phyloP scores from a whole-genome alignment of 2,888 invertebrate genomes.

The Craniophora ligustri region DNA sequence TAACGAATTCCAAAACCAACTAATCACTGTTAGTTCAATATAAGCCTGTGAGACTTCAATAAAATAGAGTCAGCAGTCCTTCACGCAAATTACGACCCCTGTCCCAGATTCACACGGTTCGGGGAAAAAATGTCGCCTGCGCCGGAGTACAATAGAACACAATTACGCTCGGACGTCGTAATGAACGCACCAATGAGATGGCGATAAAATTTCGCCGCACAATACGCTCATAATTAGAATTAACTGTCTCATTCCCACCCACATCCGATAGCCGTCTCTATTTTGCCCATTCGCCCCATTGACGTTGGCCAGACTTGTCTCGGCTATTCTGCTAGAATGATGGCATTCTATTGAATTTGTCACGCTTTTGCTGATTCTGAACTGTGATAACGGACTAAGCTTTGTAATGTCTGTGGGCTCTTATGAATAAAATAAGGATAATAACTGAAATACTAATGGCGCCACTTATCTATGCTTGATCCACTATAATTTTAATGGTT shows the following conservation, averaged over 20 bases:
- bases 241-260: conserved; percentile 85
- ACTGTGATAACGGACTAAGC: conserved; percentile 37
- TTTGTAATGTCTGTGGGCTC: conserved; percentile 20
- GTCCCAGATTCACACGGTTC: conserved; percentile 81
- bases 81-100: conserved; percentile 71
- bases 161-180: conserved; percentile 76
- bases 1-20: neutral
- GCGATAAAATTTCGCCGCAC: conserved; percentile 86
- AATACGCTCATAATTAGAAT: conserved; percentile 87
- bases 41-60: conserved; percentile 24
- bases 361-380: conserved; percentile 37
- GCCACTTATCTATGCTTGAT: too few relatives aligned
- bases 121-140: conserved; percentile 74
- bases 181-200: conserved; percentile 86
- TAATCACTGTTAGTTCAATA: conserved; percentile 23
- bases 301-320: conserved; percentile 67
- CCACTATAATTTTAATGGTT: too few relatives aligned
- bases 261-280: conserved; percentile 78
- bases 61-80: conserved; percentile 62
- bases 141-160: conserved; percentile 78
- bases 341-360: conserved; percentile 45
- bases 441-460: too few relatives aligned
- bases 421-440: too few relatives aligned
- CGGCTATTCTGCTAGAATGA: conserved; percentile 44
- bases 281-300: conserved; percentile 67